Evolutionary conservation across 2,797 vertebrate species (phyloP).

Genomic region (Coranthus polyacanthus): DNA sequence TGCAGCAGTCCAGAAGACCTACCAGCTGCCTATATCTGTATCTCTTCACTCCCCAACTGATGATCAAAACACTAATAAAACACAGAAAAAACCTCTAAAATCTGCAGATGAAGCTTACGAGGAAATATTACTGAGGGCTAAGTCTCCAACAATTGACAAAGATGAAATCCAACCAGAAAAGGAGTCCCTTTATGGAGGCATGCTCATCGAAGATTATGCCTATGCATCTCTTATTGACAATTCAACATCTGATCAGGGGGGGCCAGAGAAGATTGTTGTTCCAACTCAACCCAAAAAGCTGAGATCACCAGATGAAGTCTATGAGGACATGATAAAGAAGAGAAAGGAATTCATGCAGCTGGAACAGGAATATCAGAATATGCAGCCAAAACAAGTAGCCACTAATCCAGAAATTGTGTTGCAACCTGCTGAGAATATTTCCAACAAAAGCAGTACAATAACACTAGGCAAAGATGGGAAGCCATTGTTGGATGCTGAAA

Average conservation of each 20-base stretch:
- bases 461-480: slow-evolving; percentile 88
- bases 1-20: slow-evolving; percentile 95
- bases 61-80: slow-evolving; percentile 79
- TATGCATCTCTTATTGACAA: slow-evolving; percentile 94
- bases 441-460: slow-evolving; percentile 82
- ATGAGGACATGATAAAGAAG: slow-evolving; percentile 92
- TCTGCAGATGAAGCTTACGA: slow-evolving; percentile 96
- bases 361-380: slow-evolving; percentile 88
- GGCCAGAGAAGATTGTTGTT: slow-evolving; percentile 84
- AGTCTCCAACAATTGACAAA: slow-evolving; percentile 86
- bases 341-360: slow-evolving; percentile 88
- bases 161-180: slow-evolving; percentile 90
- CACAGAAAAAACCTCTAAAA: slow-evolving; percentile 86
- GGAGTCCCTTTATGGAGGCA: slow-evolving; percentile 93
- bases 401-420: slow-evolving; percentile 90
- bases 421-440: slow-evolving; percentile 87
- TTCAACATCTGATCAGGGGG: slow-evolving; percentile 81
- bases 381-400: slow-evolving; percentile 83
- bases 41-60: slow-evolving; percentile 95
- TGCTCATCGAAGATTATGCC: slow-evolving; percentile 98
- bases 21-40: slow-evolving; percentile 92
- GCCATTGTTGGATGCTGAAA: slow-evolving; percentile 92
- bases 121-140: slow-evolving; percentile 92
- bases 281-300: slow-evolving; percentile 88
- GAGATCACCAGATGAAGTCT: slow-evolving; percentile 90